Evolutionary conservation across 2,888 invertebrate species (phyloP).

Genomic region (Siphlonurus alternatus): DNA sequence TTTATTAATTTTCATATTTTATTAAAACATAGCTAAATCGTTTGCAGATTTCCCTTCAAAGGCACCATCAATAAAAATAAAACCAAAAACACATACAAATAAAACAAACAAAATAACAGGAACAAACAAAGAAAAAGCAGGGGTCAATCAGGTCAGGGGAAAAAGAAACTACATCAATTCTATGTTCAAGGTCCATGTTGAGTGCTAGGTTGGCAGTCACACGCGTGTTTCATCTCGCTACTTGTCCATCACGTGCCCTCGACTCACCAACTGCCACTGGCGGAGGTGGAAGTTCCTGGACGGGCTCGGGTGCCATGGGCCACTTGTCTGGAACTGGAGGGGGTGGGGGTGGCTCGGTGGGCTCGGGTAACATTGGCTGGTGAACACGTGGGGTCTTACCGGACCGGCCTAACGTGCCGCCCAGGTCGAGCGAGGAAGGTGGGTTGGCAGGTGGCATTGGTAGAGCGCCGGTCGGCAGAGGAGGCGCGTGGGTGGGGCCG

Average conservation of each 20-base stretch:
- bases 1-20: not conserved
- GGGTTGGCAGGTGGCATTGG: constrained; percentile 10
- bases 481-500: not conserved
- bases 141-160: no score
- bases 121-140: no score
- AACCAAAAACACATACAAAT: no score
- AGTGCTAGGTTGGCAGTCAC: no score
- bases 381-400: constrained; percentile 4
- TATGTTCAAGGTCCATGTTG: no score
- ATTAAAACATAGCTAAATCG: no score
- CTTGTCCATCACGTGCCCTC: no score
- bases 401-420: constrained; percentile 1
- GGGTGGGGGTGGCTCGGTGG: not conserved
- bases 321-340: not conserved
- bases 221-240: no score
- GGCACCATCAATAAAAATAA: no score
- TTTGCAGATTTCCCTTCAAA: no score
- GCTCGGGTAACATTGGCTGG: not conserved
- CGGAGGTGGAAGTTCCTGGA: constrained; percentile 15
- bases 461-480: not conserved
- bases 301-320: constrained; percentile 5
- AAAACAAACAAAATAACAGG: no score
- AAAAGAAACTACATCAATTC: no score
- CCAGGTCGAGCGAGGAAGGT: constrained; percentile 17
- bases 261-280: constrained; percentile 14